A percentile compares a stretch with the other conserved stretches of the same genome.
phyloP scores from a whole-genome alignment of 2,797 vertebrate species.

The Etheostoma perlongum region DNA sequence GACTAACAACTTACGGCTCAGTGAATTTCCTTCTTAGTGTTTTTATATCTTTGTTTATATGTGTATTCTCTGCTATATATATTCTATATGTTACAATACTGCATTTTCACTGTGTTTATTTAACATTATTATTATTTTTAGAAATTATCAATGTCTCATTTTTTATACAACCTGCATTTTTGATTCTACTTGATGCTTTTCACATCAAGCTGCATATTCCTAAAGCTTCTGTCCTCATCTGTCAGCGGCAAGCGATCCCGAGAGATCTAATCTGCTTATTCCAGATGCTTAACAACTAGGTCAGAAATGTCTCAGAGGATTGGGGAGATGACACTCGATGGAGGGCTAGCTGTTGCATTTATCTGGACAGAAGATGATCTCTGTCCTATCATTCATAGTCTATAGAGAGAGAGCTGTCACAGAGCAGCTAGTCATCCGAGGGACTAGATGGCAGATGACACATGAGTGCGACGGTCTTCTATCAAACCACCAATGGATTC shows the following conservation, averaged over 20 bases:
- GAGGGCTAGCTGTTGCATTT: slow-evolving; percentile 27
- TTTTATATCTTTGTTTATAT: neutral
- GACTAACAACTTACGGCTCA: too few relatives aligned
- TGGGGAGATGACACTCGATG: slow-evolving; percentile 22
- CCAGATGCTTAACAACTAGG: slow-evolving; percentile 59
- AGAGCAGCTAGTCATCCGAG: slow-evolving; percentile 51
- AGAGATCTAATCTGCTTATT: slow-evolving; percentile 55
- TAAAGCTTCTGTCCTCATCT: neutral
- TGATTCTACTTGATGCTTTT: neutral
- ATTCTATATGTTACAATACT: neutral
- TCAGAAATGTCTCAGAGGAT: slow-evolving; percentile 54
- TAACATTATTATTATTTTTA: neutral
- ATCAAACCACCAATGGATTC: slow-evolving; percentile 19
- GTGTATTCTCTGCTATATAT: neutral
- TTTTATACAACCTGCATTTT: neutral
- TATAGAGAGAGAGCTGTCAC: slow-evolving; percentile 33
- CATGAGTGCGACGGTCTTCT: slow-evolving; percentile 25
- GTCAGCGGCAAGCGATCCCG: slow-evolving; percentile 8
- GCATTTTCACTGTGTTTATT: neutral
- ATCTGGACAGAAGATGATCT: slow-evolving; percentile 52
- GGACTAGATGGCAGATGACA: slow-evolving; percentile 47
- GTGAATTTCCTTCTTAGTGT: neutral
- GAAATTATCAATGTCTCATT: neutral
- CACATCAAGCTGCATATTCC: neutral
- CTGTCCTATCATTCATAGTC: slow-evolving; percentile 29